These are phyloP conservation scores for Atractosteus spatula DNA, from an alignment of 2,113 vertebrate species.

Conservation along the genomic window DNA sequence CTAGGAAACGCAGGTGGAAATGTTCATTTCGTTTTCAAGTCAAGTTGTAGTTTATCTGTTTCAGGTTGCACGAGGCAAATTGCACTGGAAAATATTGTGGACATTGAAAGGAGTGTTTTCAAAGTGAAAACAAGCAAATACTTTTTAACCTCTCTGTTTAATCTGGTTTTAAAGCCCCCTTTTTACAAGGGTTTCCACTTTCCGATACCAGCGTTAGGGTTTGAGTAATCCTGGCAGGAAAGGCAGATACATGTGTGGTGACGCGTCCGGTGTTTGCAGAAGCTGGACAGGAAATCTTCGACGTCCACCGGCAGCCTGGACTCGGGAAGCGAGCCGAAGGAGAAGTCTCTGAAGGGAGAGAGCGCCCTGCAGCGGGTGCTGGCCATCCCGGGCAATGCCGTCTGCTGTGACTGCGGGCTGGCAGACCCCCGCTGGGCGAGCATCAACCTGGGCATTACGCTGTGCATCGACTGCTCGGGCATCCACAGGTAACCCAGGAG, in stretches of 20 bases:
- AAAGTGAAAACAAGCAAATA: no score
- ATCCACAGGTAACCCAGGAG: conserved; percentile 81
- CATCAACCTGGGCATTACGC: conserved; percentile 93
- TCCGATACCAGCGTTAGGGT: no score
- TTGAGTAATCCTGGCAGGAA: not conserved
- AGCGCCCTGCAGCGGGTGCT: conserved; percentile 86
- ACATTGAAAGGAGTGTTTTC: no score
- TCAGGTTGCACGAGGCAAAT: no score
- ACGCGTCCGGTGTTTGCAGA: conserved; percentile 51
- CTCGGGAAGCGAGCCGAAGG: conserved; percentile 80
- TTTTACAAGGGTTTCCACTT: no score
- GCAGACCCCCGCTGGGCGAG: conserved; percentile 94
- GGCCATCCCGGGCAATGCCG: conserved; percentile 80
- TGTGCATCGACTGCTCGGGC: conserved; percentile 95
- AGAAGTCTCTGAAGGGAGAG: conserved; percentile 86
- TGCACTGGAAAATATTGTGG: no score
- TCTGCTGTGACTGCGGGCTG: conserved; percentile 89
- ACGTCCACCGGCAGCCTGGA: conserved; percentile 85
- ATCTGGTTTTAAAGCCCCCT: no score
- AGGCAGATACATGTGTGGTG: conserved; percentile 18
- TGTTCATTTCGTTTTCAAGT: no score
- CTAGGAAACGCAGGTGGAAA: no score
- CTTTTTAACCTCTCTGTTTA: no score
- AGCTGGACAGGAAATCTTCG: conserved; percentile 87
- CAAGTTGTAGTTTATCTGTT: no score